Evolutionary conservation across 2,113 vertebrate genomes (phyloP).

Genomic region (Anseranas semipalmata): DNA sequence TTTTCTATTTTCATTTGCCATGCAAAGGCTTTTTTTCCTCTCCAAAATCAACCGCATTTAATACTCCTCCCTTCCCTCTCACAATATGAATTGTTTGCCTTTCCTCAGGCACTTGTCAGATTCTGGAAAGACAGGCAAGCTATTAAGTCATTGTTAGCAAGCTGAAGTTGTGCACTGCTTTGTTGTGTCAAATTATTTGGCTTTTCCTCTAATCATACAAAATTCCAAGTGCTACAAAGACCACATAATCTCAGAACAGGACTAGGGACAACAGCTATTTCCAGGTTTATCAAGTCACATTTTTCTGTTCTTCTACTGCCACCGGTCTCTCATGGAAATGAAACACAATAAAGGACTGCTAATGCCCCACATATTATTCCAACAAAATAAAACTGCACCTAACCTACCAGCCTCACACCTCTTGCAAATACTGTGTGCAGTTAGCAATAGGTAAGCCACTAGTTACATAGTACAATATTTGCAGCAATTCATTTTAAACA

Average conservation of each 20-base stretch:
- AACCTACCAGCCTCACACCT: background rate
- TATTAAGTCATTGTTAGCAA: constrained; percentile 52
- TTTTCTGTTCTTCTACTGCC: background rate
- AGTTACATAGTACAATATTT: background rate
- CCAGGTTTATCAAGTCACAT: background rate
- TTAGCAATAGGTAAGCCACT: background rate
- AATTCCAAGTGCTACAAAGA: constrained; percentile 9
- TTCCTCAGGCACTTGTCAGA: constrained; percentile 62
- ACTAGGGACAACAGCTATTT: background rate
- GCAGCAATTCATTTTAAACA: background rate
- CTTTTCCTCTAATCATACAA: constrained; percentile 50
- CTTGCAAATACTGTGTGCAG: background rate
- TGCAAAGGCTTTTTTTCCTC: background rate
- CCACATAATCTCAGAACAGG: background rate
- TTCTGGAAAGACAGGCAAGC: constrained; percentile 57
- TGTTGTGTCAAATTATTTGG: constrained; percentile 52
- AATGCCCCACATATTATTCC: rapidly evolving
- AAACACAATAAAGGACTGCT: background rate
- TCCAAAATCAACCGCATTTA: background rate
- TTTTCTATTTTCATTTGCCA: constrained; percentile 59
- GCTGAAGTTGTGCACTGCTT: constrained; percentile 40
- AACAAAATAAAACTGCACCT: background rate
- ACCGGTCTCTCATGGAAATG: background rate
- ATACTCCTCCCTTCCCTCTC: constrained; percentile 25
- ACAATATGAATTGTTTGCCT: constrained; percentile 21